Conservation (phyloP, 2,797 vertebrate genomes). For the Setipinna tenuifilis region DNA sequence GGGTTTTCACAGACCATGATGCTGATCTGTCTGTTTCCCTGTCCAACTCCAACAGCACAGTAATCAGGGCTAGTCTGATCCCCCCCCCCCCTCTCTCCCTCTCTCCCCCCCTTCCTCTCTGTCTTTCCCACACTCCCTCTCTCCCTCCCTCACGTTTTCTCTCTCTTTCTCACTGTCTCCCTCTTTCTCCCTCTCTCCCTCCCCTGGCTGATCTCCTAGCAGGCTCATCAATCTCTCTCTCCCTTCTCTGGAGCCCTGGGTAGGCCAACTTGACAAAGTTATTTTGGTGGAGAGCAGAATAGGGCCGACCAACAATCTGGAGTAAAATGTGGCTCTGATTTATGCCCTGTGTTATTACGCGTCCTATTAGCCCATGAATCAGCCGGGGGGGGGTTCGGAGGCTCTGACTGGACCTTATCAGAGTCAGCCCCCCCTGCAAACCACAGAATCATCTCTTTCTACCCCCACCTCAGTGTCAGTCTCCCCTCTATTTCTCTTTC, state of each 20-base stretch:
- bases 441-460: not conserved
- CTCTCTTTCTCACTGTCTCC: not conserved
- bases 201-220: conserved; percentile 28
- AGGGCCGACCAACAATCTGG: conserved; percentile 33
- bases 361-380: conserved; percentile 51
- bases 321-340: conserved; percentile 51
- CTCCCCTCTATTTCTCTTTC: not conserved
- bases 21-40: conserved; percentile 49
- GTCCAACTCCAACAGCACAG: conserved; percentile 48
- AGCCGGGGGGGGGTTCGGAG: conserved; percentile 33
- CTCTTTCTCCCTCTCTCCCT: not conserved
- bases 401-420: not conserved
- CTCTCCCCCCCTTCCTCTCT: conserved; percentile 29
- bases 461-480: too few species aligned
- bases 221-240: conserved; percentile 58
- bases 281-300: conserved; percentile 44
- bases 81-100: conserved; percentile 25
- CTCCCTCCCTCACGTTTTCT: not conserved
- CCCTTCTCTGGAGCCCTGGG: conserved; percentile 45
- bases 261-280: conserved; percentile 53
- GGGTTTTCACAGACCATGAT: conserved; percentile 50
- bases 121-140: not conserved
- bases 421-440: not conserved
- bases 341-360: conserved; percentile 50
- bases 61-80: conserved; percentile 50